Evolutionary conservation across 2,797 vertebrate genomes (phyloP).

Genomic region (Arrhamphus sclerolepis): DNA sequence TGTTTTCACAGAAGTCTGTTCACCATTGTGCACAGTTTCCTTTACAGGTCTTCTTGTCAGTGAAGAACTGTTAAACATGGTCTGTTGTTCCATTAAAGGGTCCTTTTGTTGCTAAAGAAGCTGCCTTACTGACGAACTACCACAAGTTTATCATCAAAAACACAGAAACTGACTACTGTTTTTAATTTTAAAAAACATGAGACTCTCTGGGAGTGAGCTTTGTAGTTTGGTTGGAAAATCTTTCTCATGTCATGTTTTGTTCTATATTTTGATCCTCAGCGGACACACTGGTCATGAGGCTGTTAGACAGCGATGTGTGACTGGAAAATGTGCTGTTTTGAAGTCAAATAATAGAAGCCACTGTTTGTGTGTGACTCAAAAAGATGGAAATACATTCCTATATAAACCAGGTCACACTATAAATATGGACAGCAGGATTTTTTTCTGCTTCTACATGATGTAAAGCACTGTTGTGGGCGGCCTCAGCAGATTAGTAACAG

Average conservation of each 20-base stretch:
- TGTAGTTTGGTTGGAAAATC: constrained; percentile 29
- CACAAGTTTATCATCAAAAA: too few relatives aligned
- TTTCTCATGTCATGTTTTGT: constrained; percentile 24
- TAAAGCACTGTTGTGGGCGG: too few relatives aligned
- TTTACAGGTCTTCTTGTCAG: constrained; percentile 14
- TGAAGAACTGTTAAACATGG: background rate
- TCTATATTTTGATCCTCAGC: constrained; percentile 21
- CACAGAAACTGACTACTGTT: too few relatives aligned
- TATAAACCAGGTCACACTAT: background rate
- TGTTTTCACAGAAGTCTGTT: constrained; percentile 27
- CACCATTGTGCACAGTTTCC: constrained; percentile 33
- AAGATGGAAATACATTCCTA: background rate
- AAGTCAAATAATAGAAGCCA: background rate
- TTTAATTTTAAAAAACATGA: background rate
- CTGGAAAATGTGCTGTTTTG: constrained; percentile 31
- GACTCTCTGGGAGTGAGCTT: constrained; percentile 17
- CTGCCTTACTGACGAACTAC: background rate
- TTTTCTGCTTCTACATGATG: too few relatives aligned
- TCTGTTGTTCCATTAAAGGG: background rate
- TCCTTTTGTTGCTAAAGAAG: too few relatives aligned
- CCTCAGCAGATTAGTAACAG: too few relatives aligned
- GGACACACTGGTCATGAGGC: constrained; percentile 31
- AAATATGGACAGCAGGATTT: background rate
- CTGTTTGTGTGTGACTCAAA: constrained; percentile 2
- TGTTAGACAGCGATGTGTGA: constrained; percentile 14